Evolutionary conservation across 2,888 invertebrate genomes (phyloP).

Genomic region (Nomada flava): DNA sequence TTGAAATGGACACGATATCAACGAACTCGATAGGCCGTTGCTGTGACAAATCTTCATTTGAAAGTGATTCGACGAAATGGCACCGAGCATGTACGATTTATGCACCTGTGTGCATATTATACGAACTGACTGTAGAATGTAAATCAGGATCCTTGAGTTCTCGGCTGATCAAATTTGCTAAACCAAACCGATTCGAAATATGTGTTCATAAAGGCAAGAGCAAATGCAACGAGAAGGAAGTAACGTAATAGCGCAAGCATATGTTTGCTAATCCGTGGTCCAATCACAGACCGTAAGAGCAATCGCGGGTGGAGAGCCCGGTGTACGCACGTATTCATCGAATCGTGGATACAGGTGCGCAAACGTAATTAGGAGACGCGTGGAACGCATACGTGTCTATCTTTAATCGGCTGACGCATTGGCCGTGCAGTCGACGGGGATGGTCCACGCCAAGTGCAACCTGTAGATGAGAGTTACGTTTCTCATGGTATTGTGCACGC

Average conservation of each 20-base stretch:
- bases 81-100: no score
- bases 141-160: not conserved
- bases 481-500: constrained; percentile 42
- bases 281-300: constrained; percentile 45
- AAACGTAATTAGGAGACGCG: constrained; percentile 64
- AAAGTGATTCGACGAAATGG: no score
- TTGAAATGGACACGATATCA: no score
- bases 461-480: constrained; percentile 53
- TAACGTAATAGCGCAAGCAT: constrained; percentile 20
- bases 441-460: constrained; percentile 4
- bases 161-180: constrained; percentile 16
- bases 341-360: constrained; percentile 20
- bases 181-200: constrained; percentile 14
- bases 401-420: constrained; percentile 53
- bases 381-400: constrained; percentile 49
- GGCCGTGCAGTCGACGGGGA: constrained; percentile 14
- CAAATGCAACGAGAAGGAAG: constrained; percentile 26
- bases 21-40: no score
- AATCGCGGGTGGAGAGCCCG: constrained; percentile 33
- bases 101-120: not conserved
- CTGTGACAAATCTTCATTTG: no score
- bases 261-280: constrained; percentile 52
- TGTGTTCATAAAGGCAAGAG: constrained; percentile 17
- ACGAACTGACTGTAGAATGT: not conserved
- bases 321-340: constrained; percentile 25